These are phyloP conservation scores for Semnornis frantzii DNA, from an alignment of 2,113 vertebrate species.

Conservation along the genomic window DNA sequence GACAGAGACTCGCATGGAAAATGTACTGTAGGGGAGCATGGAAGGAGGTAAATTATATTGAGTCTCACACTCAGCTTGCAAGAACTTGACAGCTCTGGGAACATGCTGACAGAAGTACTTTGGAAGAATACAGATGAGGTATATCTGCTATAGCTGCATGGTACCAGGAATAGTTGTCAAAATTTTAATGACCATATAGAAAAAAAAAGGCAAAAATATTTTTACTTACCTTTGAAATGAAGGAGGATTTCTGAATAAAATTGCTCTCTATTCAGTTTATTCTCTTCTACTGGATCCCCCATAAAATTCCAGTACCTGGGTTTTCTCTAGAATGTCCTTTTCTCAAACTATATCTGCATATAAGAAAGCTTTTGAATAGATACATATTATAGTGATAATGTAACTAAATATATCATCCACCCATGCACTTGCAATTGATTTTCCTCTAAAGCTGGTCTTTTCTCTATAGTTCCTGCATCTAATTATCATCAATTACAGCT, in stretches of 20 bases:
- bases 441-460: slow-evolving; percentile 17
- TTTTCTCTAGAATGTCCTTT: neutral
- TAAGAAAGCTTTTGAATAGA: slow-evolving; percentile 29
- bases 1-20: too few relatives aligned
- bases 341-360: neutral
- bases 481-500: slow-evolving; percentile 44
- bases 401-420: slow-evolving; percentile 57
- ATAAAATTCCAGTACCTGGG: neutral
- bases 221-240: neutral
- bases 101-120: too few relatives aligned
- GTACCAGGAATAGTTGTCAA: neutral
- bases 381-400: slow-evolving; percentile 9
- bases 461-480: slow-evolving; percentile 11
- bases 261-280: neutral
- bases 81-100: too few relatives aligned
- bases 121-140: neutral
- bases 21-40: too few relatives aligned
- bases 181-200: neutral
- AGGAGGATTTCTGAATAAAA: neutral
- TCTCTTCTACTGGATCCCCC: neutral
- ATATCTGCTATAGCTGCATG: neutral
- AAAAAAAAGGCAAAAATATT: neutral
- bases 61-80: too few relatives aligned
- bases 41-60: too few relatives aligned
- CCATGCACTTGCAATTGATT: slow-evolving; percentile 36